Evolutionary conservation across 2,113 vertebrate genomes (phyloP), one percentile per base, ranked within the genome.

Genomic region (Dasyprocta punctata): DNA sequence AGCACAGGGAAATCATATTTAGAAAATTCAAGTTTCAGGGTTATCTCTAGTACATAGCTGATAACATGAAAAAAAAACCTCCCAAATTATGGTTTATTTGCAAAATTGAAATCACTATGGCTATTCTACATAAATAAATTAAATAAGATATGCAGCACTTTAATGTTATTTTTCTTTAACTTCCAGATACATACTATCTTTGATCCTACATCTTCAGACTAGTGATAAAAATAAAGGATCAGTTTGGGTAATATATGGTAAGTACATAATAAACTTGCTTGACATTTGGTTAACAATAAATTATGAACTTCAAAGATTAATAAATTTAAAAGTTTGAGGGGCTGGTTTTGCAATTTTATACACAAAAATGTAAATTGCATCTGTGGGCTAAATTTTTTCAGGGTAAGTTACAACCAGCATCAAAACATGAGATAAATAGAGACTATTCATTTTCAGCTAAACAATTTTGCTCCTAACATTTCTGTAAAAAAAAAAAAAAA

Each of bases 111-210:
- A 91, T 87, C 28, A 44, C n/a, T 41, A 52, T 92, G 52, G 4
- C 36, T 81, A 52, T 17, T 86, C 30, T 96, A 20, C 4, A 38
- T 38, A 63, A 71, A 24, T 86, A 80, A 33, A 84, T 30, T 69
- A 73, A 36, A 85, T 33, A 73, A 61, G 44, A 33, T 38, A 13
- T 5, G 38, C 13, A 5, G 24, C 7, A 47, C 38, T 22, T 77
- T 77, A 77, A 77, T 14, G 41, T 14, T 73, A 41, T 16, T 73
- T 96, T 96, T 92, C 38, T 63, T 52, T 81, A 63, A 89, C 58
- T 49, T 65, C 4, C 11, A 26, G 67, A 12, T 26, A 44, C 0
- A 60, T 4, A 52, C 11, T 36, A 86, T 20, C 8, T 6, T 60
- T 20, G 1, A 24, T 82, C 67, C 20, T 67, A 5, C 20, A 60